Conservation (phyloP, 2,888 invertebrate genomes). For the Drosophila algonquin region DNA sequence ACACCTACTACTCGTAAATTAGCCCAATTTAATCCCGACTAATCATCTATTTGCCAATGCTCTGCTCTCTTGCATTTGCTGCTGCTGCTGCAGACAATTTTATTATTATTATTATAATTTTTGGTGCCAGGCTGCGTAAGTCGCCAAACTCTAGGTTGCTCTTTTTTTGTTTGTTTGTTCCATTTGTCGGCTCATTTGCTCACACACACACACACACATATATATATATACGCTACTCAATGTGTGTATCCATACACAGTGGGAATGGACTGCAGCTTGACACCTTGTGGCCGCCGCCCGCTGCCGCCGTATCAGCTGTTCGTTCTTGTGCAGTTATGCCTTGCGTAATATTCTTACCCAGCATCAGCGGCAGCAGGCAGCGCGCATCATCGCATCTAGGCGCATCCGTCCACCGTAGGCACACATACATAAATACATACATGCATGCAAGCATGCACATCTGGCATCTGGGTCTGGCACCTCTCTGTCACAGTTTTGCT, state of each 20-base stretch:
- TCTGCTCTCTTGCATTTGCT: conserved; percentile 39
- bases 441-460: conserved; percentile 25
- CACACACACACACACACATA: conserved; percentile 8
- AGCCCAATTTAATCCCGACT: conserved; percentile 68
- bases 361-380: neutral
- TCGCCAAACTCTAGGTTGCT: conserved; percentile 47
- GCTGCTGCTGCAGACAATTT: conserved; percentile 18
- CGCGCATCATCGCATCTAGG: conserved; percentile 1
- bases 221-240: too few species aligned
- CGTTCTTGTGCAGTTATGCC: conserved; percentile 17
- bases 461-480: conserved; percentile 33
- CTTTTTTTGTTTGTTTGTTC: conserved; percentile 47
- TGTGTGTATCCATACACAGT: conserved; percentile 21
- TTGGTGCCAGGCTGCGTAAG: conserved; percentile 61
- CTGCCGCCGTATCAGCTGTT: conserved; percentile 33
- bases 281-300: conserved; percentile 24
- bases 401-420: conserved; percentile 14
- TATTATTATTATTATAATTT: conserved; percentile 26
- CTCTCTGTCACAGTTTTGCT: conserved; percentile 1
- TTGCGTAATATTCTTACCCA: conserved; percentile 33
- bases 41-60: conserved; percentile 52
- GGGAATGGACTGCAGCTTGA: conserved; percentile 29
- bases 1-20: conserved; percentile 35
- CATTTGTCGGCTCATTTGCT: conserved; percentile 55
- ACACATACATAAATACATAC: neutral